Conservation (phyloP, 2,113 vertebrate genomes). For the Casuarius casuarius region DNA sequence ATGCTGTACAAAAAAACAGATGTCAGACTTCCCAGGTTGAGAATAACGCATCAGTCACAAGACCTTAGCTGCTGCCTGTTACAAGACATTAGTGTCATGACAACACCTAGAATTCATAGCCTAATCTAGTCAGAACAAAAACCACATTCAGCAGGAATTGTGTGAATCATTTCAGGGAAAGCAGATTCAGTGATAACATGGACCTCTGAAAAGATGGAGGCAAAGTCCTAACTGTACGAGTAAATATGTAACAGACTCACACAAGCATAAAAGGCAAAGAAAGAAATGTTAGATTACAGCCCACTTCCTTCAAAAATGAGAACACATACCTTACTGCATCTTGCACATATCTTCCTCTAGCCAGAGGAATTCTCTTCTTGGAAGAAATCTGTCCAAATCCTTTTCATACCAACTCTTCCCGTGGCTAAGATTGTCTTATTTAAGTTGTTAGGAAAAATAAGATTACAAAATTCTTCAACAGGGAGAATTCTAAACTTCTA, state of each 20-base stretch:
- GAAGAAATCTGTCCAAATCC: background rate
- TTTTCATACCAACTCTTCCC: background rate
- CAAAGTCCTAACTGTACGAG: background rate
- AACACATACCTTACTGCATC: background rate
- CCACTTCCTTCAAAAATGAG: background rate
- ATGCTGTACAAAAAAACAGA: conserved; percentile 1
- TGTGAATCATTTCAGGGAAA: conserved; percentile 8
- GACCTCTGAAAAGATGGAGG: background rate
- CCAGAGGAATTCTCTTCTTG: background rate
- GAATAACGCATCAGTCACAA: background rate
- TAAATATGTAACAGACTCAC: background rate
- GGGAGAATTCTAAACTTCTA: background rate
- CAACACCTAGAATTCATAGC: background rate
- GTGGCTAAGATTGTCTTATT: background rate
- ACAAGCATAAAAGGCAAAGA: background rate
- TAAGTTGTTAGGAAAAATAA: background rate
- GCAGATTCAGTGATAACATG: background rate
- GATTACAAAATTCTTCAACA: background rate
- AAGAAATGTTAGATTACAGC: background rate
- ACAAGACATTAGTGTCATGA: background rate
- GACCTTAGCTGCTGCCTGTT: background rate
- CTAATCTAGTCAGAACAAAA: background rate
- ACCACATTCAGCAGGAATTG: background rate
- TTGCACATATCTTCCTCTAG: background rate
- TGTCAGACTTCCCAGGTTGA: background rate